Conservation (phyloP, 2,888 invertebrate genomes). For the Isotomurus palustris region DNA sequence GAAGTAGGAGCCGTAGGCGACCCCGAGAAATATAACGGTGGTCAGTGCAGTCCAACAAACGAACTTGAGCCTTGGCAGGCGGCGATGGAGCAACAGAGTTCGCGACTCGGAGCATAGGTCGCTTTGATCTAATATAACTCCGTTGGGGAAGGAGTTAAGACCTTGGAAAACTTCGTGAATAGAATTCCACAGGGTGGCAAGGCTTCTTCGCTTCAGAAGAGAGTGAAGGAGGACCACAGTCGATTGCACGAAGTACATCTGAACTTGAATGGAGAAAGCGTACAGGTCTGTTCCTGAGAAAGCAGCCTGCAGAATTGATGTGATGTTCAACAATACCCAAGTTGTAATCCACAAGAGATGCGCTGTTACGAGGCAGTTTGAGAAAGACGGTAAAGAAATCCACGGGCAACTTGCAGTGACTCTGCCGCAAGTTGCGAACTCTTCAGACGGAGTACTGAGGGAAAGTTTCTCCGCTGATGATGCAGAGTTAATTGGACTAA, state of each 20-base stretch:
- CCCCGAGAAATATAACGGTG: background rate
- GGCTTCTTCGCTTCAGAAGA: background rate
- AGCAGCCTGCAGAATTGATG: background rate
- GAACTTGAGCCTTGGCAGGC: no score
- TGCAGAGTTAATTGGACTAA: no score
- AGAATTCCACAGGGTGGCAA: background rate
- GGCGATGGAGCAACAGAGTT: no score
- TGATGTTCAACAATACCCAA: slow-evolving; percentile 1
- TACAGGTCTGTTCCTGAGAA: slow-evolving; percentile 4
- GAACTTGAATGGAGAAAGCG: background rate
- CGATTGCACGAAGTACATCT: background rate
- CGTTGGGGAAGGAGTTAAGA: background rate
- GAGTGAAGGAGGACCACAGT: background rate
- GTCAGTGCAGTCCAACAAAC: background rate
- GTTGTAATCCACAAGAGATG: background rate
- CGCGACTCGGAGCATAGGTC: no score
- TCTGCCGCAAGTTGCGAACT: no score
- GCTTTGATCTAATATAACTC: no score
- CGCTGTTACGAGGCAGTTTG: background rate
- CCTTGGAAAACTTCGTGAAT: background rate
- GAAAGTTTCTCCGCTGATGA: no score
- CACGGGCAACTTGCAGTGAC: no score
- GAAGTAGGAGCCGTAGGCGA: background rate
- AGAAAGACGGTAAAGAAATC: background rate
- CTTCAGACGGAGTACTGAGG: no score